phyloP scores from a whole-genome alignment of 1,140 invertebrate species.

The Megalopta genalis region DNA sequence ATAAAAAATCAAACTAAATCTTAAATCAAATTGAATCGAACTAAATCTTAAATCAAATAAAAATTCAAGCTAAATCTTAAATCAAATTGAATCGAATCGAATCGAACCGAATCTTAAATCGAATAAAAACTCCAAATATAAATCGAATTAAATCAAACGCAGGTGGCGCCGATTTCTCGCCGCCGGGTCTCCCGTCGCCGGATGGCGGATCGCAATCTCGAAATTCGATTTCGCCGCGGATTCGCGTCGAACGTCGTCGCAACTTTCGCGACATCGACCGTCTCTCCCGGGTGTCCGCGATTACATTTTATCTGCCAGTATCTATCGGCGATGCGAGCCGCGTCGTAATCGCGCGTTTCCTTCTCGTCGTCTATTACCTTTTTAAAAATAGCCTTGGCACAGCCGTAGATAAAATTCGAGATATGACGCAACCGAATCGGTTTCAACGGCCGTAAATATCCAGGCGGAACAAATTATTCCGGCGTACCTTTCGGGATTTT shows the following conservation, averaged over 20 bases:
- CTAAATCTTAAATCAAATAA: too few species aligned
- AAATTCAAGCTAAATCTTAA: too few species aligned
- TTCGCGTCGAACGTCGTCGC: not conserved
- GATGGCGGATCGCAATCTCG: not conserved
- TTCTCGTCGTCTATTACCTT: not conserved
- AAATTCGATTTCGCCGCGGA: not conserved
- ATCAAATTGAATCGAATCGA: too few species aligned
- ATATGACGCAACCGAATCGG: constrained; percentile 8
- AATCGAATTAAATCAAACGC: too few species aligned
- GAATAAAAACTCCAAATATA: too few species aligned
- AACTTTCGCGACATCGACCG: too few species aligned
- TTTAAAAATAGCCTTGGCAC: not conserved
- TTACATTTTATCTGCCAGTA: not conserved
- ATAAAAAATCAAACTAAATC: too few species aligned
- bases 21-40: too few species aligned
- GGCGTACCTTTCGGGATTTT: constrained; percentile 19
- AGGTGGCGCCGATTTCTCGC: not conserved
- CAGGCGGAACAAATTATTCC: constrained; percentile 65
- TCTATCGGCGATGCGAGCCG: too few species aligned
- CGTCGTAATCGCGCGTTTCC: not conserved
- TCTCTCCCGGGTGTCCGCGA: too few species aligned
- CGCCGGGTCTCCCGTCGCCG: too few species aligned
- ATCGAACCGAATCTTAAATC: too few species aligned
- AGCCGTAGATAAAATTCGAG: constrained; percentile 12
- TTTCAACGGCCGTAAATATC: constrained; percentile 28